A percentile compares a stretch with the other conserved stretches of the same genome.
Conservation (phyloP, 2,113 vertebrate species). For the Lonchura striata region DNA sequence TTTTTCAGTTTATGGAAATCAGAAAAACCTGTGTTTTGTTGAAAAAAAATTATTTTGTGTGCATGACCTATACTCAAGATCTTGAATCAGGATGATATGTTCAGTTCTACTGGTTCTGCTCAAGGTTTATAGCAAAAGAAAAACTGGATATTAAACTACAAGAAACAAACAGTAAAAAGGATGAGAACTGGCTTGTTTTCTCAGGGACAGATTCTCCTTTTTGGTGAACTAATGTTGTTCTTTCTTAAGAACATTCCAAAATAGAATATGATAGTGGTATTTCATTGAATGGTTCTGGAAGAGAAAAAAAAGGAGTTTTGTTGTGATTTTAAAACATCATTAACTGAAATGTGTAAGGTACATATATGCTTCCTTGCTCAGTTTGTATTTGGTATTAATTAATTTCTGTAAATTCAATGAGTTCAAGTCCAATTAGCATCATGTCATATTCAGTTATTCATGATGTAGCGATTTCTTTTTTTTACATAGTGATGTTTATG, state of each 20-base stretch:
- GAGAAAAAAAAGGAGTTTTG: neutral
- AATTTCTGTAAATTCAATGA: neutral
- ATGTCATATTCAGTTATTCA: neutral
- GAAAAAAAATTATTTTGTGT: neutral
- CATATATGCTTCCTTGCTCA: neutral
- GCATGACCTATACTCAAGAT: neutral
- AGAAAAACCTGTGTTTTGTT: neutral
- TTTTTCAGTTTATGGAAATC: neutral
- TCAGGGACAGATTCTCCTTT: neutral
- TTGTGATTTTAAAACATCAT: neutral
- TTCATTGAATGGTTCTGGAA: neutral
- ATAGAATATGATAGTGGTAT: neutral
- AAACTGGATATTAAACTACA: neutral
- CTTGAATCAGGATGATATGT: neutral
- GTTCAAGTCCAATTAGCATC: neutral
- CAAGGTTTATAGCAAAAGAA: neutral
- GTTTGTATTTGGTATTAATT: neutral
- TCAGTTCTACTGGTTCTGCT: neutral
- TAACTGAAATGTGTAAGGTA: neutral
- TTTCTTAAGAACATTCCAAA: neutral
- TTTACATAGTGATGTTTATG: neutral
- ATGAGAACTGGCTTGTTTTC: neutral
- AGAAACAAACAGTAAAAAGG: neutral
- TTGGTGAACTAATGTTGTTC: neutral
- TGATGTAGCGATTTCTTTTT: neutral